These are phyloP conservation scores for Leucoraja erinaceus DNA, from an alignment of 2,113 vertebrate genomes.

Conservation along the genomic window DNA sequence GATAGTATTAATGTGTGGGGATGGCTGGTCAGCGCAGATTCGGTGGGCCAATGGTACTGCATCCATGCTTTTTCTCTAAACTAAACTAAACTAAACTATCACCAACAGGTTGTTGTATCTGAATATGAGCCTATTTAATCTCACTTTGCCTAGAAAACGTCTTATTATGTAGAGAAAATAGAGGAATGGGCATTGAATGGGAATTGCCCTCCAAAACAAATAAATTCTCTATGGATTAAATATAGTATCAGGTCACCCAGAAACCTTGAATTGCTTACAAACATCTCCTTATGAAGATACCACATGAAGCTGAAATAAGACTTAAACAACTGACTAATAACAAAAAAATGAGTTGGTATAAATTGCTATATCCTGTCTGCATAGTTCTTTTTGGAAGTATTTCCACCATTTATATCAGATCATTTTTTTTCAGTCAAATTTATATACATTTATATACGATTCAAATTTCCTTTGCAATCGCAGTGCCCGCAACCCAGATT, in stretches of 20 bases:
- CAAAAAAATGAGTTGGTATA: neutral
- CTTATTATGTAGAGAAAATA: neutral
- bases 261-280: neutral
- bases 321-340: neutral
- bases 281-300: too few relatives aligned
- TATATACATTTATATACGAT: neutral
- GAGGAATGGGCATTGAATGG: neutral
- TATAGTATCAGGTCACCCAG: neutral
- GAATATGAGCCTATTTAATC: neutral
- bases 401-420: neutral
- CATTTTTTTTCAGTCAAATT: neutral
- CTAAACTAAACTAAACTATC: too few relatives aligned
- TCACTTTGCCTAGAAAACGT: neutral
- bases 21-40: too few relatives aligned
- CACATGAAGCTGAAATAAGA: too few relatives aligned
- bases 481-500: neutral
- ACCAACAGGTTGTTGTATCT: neutral
- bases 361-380: neutral
- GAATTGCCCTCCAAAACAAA: neutral
- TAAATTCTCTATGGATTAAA: neutral
- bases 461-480: neutral
- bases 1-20: too few relatives aligned
- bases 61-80: too few relatives aligned
- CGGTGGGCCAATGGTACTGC: too few relatives aligned
- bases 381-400: neutral